phyloP scores from a whole-genome alignment of 2,797 vertebrate genomes.

The Cuniculus paca region DNA sequence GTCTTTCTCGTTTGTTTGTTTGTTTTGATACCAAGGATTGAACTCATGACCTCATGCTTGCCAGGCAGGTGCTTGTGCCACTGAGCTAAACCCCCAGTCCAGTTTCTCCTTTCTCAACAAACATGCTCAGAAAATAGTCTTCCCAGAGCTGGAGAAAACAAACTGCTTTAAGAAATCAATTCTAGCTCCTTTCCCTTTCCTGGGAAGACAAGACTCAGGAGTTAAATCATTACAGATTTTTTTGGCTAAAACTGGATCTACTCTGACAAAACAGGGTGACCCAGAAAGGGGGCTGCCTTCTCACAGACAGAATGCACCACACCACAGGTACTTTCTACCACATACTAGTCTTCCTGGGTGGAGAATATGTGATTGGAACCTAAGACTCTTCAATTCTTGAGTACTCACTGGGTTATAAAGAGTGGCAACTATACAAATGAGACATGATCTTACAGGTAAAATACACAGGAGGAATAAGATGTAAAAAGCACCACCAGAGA shows the following conservation, averaged over 20 bases:
- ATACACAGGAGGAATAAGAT: background rate
- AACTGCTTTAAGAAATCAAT: conserved; percentile 17
- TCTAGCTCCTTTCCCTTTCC: background rate
- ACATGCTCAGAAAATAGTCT: conserved; percentile 30
- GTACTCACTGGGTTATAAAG: background rate
- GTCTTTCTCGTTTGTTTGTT: no score
- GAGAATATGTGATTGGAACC: background rate
- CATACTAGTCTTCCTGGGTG: background rate
- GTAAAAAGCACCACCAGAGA: background rate
- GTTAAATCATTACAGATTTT: background rate
- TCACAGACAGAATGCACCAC: background rate
- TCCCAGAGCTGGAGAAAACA: conserved; percentile 1
- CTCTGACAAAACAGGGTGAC: background rate
- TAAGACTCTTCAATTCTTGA: background rate
- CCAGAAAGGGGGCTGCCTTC: background rate
- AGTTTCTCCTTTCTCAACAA: conserved; percentile 51
- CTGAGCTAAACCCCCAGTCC: no score
- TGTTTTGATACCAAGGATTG: no score
- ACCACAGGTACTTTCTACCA: background rate
- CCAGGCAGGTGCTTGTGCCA: no score
- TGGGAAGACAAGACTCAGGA: background rate
- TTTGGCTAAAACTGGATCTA: background rate
- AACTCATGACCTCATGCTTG: no score
- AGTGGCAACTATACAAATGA: background rate
- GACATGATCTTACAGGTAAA: background rate